phyloP scores from a whole-genome alignment of 2,888 invertebrate genomes.

The Antitype chi region DNA sequence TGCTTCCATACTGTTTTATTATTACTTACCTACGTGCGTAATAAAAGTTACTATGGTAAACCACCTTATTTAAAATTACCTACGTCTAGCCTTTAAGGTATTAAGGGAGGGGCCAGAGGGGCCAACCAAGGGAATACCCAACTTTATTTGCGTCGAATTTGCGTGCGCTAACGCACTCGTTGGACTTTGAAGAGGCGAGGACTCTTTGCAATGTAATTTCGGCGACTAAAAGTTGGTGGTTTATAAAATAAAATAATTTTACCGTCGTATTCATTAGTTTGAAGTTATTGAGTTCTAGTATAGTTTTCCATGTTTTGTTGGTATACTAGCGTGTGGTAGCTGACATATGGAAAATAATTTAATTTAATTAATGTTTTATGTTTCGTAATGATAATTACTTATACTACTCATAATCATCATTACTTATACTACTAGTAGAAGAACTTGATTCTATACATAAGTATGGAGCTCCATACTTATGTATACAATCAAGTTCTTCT shows the following conservation, averaged over 20 bases:
- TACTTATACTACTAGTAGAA: too few species aligned
- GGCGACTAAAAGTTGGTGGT: background rate
- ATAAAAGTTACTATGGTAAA: background rate
- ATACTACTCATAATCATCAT: too few species aligned
- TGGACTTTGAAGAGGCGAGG: background rate
- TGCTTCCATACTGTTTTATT: slow-evolving; percentile 22
- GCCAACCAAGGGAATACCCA: background rate
- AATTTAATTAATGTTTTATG: too few species aligned
- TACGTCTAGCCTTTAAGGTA: background rate
- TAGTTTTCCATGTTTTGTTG: too few species aligned
- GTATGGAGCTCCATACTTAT: too few species aligned
- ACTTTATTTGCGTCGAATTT: background rate
- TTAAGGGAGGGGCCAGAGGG: background rate
- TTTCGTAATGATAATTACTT: too few species aligned
- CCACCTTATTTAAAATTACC: background rate
- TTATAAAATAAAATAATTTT: background rate
- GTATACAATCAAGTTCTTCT: too few species aligned
- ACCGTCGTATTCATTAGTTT: too few species aligned
- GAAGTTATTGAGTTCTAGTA: too few species aligned
- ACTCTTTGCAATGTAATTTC: background rate
- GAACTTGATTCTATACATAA: too few species aligned
- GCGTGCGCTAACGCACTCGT: background rate
- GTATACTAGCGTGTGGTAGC: too few species aligned
- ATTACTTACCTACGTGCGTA: background rate
- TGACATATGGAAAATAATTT: too few species aligned